Conservation (phyloP, 2,797 vertebrate genomes). For the Naso thynnoides region DNA sequence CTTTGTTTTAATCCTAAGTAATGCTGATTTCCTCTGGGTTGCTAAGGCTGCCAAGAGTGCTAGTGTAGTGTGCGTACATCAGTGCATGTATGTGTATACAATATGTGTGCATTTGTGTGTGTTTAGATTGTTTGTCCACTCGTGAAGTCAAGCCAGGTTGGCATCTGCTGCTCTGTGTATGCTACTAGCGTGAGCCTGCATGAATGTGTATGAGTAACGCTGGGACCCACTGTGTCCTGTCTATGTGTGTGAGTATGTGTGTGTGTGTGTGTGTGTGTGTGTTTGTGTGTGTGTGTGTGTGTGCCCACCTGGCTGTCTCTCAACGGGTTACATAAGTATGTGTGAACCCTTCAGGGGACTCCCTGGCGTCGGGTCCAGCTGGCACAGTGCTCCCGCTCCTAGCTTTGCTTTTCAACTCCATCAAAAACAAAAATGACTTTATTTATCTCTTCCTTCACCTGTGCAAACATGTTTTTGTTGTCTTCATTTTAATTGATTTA, state of each 20-base stretch:
- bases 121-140: conserved; percentile 66
- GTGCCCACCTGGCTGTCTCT: conserved; percentile 65
- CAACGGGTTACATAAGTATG: conserved; percentile 69
- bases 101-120: conserved; percentile 41
- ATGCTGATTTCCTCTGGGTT: conserved; percentile 76
- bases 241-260: conserved; percentile 11
- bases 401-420: conserved; percentile 55
- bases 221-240: conserved; percentile 42
- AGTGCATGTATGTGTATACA: conserved; percentile 27
- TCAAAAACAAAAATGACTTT: conserved; percentile 54
- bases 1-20: conserved; percentile 77
- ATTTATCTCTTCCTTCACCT: conserved; percentile 48
- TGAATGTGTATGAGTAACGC: conserved; percentile 55
- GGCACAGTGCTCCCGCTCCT: conserved; percentile 42
- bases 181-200: conserved; percentile 36
- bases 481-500: conserved; percentile 67
- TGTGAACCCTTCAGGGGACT: conserved; percentile 63
- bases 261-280: conserved; percentile 24
- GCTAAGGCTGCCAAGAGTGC: conserved; percentile 64
- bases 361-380: conserved; percentile 64
- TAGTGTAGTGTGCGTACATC: conserved; percentile 23
- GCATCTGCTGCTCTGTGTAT: conserved; percentile 64
- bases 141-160: conserved; percentile 71
- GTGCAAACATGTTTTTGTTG: conserved; percentile 10
- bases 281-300: conserved; percentile 27